Base-by-base conservation (phyloP, 1,140 invertebrate species). In the Sarcophaga bullata region DNA sequence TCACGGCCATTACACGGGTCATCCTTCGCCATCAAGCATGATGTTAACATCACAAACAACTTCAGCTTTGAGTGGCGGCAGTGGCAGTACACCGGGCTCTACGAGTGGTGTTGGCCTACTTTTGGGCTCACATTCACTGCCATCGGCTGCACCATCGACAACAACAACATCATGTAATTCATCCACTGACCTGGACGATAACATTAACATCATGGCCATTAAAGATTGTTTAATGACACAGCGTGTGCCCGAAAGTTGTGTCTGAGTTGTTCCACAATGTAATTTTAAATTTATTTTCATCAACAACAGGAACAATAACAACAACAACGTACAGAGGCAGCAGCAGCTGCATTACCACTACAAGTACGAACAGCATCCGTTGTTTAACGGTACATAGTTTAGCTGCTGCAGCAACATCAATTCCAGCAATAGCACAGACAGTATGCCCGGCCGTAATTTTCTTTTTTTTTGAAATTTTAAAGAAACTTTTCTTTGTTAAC, bases 141-240 rank as follows among this genome's bases (percentile, higher is more conserved):
- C 85, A 52, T 83, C 86, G 49, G 88, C 87, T 62, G 84, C 86
- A 15, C 85, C 85, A 48, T 83, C 86, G 49, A 89, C 87, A 72
- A 85, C 88, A 58, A 88, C 88, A 47, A 89, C 88, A 6, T 89
- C 88, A 8, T 89, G 87, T 83, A 89, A 89, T 82, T 89, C 88
- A 73, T 89, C 88, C 13, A 88, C 86, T 84, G 88, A 90, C 75
- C 82, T 90, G 82, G 88, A 90, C 72, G 88, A 90, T 68, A 89
- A 89, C 81, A 90, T 90, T 73, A 90, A 90, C 72, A 90, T 90
- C 80, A 90, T 89, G 85, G 88, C 88, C 49, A 90, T 90, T 81
- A 90, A 90, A 84, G 88, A 90, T 84, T 90, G 88, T 82, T 86
- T 90, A 76, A 90, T 90, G 88, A 90, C 88, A 76, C 88, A 90